Base-by-base conservation (phyloP, 2,797 vertebrate species). In the Perodicticus potto region DNA sequence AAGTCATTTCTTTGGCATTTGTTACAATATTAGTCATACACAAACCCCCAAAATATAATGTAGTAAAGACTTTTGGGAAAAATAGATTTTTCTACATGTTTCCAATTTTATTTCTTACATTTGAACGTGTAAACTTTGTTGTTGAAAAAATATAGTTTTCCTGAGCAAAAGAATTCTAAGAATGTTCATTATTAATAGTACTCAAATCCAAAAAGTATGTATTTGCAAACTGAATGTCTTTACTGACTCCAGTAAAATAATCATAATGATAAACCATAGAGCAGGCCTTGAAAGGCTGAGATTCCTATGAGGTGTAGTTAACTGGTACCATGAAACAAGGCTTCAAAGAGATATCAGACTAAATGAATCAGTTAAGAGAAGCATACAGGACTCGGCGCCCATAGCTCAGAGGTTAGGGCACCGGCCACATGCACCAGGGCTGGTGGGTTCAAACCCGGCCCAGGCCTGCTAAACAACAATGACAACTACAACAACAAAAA, bases 291-390 rank as follows among this genome's bases (percentile, higher is more conserved):
- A 45, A 73, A 90, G 65, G 5, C 19, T 87, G 57, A 83, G 72
- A 67, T 69, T 53, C 27, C 14, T 63, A 74, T 57, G 37, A 95
- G 20, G 4, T 90, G 4, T 57, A 74, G 40, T 70, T 89, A 67
- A 94, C 45, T 82, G 72, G 87, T 70, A 94, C 86, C 27, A 90
- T 1, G 8, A 40, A 97, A 92, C 37, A 83, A 82, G 25, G 43
- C 73, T 94, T 81, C 93, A 49, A 96, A 91, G 86, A 72, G 11
- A 69, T 43, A 89, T 32, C 17, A 96, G 53, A 80, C 49, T 93
- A 97, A 95, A 89, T 96, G 83, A 96, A 78, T 84, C 82, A 78
- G 59, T 80, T 95, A 83, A 87, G 61, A 87, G n/a, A 91, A 89
- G 12, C 13, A 65, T 0, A 80, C 86, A 88, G 23, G 3, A 16